These are phyloP conservation scores for Paramisgurnus dabryanus DNA, from an alignment of 2,113 vertebrate genomes.

Conservation along the genomic window DNA sequence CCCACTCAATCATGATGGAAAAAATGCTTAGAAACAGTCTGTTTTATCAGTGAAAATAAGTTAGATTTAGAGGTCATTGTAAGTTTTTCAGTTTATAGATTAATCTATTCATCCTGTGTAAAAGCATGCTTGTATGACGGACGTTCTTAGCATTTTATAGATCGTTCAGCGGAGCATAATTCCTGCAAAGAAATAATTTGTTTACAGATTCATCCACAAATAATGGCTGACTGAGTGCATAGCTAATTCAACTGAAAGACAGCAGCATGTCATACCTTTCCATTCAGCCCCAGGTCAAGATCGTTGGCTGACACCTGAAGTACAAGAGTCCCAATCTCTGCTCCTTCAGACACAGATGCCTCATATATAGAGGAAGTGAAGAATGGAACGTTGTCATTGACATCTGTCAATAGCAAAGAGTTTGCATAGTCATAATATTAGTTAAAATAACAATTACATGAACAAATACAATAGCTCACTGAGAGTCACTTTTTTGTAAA, in stretches of 20 bases:
- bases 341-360: conserved; percentile 82
- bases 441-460: background rate
- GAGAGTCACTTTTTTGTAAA: too few relatives aligned
- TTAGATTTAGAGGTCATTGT: background rate
- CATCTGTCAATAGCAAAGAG: conserved; percentile 71
- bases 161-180: background rate
- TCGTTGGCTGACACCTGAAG: conserved; percentile 85
- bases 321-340: conserved; percentile 78
- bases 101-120: background rate
- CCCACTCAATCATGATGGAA: background rate
- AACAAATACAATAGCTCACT: background rate
- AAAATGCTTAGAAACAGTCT: background rate
- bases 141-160: background rate
- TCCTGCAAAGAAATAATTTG: background rate
- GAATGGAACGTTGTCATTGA: conserved; percentile 91
- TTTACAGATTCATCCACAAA: background rate
- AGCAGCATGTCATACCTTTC: conserved; percentile 72
- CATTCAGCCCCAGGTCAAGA: conserved; percentile 83
- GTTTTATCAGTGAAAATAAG: conserved; percentile 8
- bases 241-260: background rate
- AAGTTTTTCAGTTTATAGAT: background rate
- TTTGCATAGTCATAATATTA: background rate
- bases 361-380: conserved; percentile 91
- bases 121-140: background rate
- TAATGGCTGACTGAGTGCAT: background rate